These are phyloP conservation scores for Drosophila multiciliata DNA, from an alignment of 2,888 invertebrate species.

Conservation along the genomic window DNA sequence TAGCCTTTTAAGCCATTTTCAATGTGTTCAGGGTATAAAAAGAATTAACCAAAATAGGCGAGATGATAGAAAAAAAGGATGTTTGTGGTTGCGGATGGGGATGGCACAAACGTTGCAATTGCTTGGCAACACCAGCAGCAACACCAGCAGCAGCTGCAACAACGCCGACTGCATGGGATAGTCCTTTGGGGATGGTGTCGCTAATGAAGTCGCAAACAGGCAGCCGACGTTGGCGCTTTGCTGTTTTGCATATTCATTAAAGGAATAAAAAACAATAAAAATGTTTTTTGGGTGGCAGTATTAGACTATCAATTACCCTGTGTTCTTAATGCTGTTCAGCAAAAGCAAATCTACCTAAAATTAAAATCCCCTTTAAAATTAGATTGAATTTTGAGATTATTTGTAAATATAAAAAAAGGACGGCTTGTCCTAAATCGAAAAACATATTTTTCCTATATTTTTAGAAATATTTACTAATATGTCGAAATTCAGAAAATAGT, in stretches of 20 bases:
- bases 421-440: neutral
- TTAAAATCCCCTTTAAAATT: neutral
- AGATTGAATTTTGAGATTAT: neutral
- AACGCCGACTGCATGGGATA: slow-evolving; percentile 36
- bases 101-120: slow-evolving; percentile 57
- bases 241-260: slow-evolving; percentile 66
- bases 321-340: neutral
- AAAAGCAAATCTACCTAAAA: neutral
- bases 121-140: slow-evolving; percentile 70
- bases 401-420: neutral
- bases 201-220: slow-evolving; percentile 80
- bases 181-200: slow-evolving; percentile 54
- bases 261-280: slow-evolving; percentile 24
- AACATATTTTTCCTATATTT: neutral
- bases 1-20: neutral
- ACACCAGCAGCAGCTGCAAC: slow-evolving; percentile 9
- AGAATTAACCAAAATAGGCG: slow-evolving; percentile 5
- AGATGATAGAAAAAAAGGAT: slow-evolving; percentile 34
- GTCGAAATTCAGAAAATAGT: neutral
- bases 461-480: neutral
- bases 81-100: slow-evolving; percentile 13
- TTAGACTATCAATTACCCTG: slow-evolving; percentile 4
- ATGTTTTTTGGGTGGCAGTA: neutral
- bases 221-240: slow-evolving; percentile 47
- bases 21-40: slow-evolving; percentile 1